These are phyloP conservation scores for Pandion haliaetus DNA, from an alignment of 2,113 vertebrate species.

Conservation along the genomic window DNA sequence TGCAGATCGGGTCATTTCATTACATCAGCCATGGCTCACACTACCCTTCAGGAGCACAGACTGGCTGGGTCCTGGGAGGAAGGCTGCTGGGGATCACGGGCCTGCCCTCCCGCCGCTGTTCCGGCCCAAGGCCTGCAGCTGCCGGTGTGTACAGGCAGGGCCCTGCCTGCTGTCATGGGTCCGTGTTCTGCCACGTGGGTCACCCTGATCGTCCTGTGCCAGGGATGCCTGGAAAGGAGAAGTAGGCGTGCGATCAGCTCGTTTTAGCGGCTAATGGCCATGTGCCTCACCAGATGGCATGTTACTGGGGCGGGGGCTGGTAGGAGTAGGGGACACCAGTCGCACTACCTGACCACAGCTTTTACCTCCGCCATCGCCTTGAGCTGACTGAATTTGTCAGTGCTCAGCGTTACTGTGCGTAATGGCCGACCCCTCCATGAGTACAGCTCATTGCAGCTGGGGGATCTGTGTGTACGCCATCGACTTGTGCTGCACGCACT, in stretches of 20 bases:
- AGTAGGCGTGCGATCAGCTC: neutral
- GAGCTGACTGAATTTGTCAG: no score
- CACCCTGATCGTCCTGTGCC: neutral
- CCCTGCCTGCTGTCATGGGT: no score
- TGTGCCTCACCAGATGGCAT: neutral
- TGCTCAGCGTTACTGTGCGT: fast-evolving
- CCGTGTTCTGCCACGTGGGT: fast-evolving
- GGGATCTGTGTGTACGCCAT: fast-evolving
- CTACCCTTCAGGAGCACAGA: no score
- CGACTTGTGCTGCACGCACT: neutral
- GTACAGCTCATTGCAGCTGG: no score
- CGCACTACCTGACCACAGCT: neutral
- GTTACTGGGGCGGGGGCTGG: neutral
- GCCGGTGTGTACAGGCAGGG: neutral
- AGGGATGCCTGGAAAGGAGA: neutral
- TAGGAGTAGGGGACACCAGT: no score
- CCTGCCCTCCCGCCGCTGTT: neutral
- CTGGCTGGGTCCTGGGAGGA: neutral
- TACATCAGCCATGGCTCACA: fast-evolving
- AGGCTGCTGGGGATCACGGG: no score
- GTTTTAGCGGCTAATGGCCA: fast-evolving
- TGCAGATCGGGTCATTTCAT: neutral
- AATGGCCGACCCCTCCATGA: no score
- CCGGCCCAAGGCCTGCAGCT: neutral
- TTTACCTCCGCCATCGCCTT: neutral